A percentile compares a stretch with the other conserved stretches of the same genome.
Conservation (phyloP, 1,140 invertebrate species). For the Anoplophora glabripennis region DNA sequence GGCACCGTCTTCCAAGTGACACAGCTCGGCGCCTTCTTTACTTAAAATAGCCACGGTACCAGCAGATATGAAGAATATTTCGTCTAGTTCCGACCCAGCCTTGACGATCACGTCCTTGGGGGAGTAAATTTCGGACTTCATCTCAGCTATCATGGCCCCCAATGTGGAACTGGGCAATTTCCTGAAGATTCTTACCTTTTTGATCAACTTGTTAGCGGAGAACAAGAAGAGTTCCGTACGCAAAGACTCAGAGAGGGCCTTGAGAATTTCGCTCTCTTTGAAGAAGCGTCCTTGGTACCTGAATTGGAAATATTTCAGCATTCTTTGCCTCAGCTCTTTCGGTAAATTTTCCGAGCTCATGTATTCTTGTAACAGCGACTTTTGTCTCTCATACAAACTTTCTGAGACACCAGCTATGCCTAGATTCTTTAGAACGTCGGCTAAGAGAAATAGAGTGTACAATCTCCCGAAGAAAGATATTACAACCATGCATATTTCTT, state of each 20-base stretch:
- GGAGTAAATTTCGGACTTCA: constrained; percentile 50
- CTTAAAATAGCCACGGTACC: constrained; percentile 50
- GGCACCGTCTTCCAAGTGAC: constrained; percentile 24
- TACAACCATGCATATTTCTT: constrained; percentile 13
- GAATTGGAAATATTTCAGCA: constrained; percentile 18
- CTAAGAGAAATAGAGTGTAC: constrained; percentile 22
- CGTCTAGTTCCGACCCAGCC: constrained; percentile 41
- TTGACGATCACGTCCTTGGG: constrained; percentile 50
- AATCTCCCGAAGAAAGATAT: constrained; percentile 18
- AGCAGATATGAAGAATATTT: constrained; percentile 51
- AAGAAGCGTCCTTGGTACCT: constrained; percentile 25
- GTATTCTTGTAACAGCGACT: constrained; percentile 14
- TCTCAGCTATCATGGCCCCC: constrained; percentile 40
- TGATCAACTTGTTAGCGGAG: constrained; percentile 45
- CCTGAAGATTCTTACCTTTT: constrained; percentile 48
- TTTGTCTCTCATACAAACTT: constrained; percentile 23
- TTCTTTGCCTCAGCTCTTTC: constrained; percentile 5
- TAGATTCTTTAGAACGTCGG: constrained; percentile 19
- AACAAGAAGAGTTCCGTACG: constrained; percentile 49
- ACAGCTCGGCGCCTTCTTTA: constrained; percentile 8
- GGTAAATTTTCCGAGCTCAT: constrained; percentile 22
- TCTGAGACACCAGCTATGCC: constrained; percentile 23
- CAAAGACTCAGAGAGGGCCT: constrained; percentile 25
- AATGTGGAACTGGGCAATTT: constrained; percentile 37
- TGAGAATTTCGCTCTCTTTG: constrained; percentile 25